Evolutionary conservation across 1,140 invertebrate genomes (phyloP).

Genomic region (Heterodera schachtii): DNA sequence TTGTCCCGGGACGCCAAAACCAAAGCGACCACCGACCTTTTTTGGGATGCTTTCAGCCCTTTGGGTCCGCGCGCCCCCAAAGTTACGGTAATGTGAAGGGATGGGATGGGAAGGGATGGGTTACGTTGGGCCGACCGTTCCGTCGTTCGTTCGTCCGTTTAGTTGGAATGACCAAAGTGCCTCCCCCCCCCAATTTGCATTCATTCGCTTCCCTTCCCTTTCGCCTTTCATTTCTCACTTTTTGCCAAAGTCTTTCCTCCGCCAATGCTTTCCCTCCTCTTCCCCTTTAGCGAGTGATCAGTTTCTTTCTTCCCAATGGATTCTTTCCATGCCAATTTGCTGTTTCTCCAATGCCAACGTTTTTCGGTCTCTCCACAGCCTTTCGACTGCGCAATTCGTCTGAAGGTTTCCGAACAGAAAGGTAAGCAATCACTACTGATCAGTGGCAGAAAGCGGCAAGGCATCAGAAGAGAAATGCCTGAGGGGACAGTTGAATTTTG

Average conservation of each 20-base stretch:
- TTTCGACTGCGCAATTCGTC: slow-evolving; percentile 27
- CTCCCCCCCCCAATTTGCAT: background rate
- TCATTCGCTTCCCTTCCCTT: background rate
- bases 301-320: slow-evolving; percentile 17
- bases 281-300: background rate
- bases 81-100: background rate
- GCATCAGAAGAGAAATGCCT: background rate
- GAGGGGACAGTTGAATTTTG: background rate
- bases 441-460: too few relatives aligned
- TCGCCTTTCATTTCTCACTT: background rate
- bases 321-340: slow-evolving; percentile 23
- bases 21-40: background rate
- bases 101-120: too few relatives aligned
- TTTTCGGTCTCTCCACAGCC: background rate
- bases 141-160: background rate
- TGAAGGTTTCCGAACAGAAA: slow-evolving; percentile 11
- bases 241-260: background rate
- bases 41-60: background rate
- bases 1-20: background rate
- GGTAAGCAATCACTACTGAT: background rate
- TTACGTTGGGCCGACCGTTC: too few relatives aligned
- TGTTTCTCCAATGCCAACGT: slow-evolving; percentile 23
- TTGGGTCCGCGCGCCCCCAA: background rate
- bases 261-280: background rate
- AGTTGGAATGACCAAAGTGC: background rate